These are phyloP conservation scores for Miniopterus natalensis DNA, from an alignment of 2,113 vertebrate species.

Conservation along the genomic window DNA sequence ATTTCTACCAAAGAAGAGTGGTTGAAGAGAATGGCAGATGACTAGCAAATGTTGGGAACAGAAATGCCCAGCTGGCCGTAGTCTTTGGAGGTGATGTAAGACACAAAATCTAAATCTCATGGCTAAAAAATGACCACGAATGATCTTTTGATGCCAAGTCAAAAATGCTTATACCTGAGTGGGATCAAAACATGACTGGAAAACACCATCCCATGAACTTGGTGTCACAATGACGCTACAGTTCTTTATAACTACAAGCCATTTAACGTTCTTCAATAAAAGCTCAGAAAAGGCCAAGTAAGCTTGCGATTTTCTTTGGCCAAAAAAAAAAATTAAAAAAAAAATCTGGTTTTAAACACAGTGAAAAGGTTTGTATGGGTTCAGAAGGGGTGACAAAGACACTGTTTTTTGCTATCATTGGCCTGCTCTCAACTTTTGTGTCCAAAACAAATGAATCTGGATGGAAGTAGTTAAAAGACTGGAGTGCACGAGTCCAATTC, in stretches of 20 bases:
- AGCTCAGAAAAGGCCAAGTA: slow-evolving; percentile 82
- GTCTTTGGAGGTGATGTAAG: not conserved
- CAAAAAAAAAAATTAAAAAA: not conserved
- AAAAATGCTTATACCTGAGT: slow-evolving; percentile 54
- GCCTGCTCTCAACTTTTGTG: slow-evolving; percentile 84
- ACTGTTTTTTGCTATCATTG: slow-evolving; percentile 89
- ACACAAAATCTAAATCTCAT: not conserved
- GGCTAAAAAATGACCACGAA: not conserved
- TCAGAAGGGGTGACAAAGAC: slow-evolving; percentile 88
- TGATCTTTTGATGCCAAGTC: not conserved
- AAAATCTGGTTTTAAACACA: slow-evolving; percentile 82
- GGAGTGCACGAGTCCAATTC: slow-evolving; percentile 84
- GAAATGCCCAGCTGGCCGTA: not conserved
- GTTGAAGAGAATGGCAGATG: not conserved
- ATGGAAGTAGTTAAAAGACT: slow-evolving; percentile 91
- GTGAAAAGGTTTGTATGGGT: slow-evolving; percentile 84
- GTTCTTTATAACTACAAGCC: slow-evolving; percentile 80
- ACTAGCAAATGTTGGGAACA: not conserved
- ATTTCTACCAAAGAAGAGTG: not conserved
- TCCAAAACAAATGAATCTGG: slow-evolving; percentile 91
- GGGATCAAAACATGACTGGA: slow-evolving; percentile 67
- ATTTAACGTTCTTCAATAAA: slow-evolving; percentile 85
- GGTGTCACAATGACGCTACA: slow-evolving; percentile 79
- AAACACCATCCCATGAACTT: slow-evolving; percentile 74
- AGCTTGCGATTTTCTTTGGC: slow-evolving; percentile 87